phyloP scores from a whole-genome alignment of 2,888 invertebrate species.

The Cryptus armator region DNA sequence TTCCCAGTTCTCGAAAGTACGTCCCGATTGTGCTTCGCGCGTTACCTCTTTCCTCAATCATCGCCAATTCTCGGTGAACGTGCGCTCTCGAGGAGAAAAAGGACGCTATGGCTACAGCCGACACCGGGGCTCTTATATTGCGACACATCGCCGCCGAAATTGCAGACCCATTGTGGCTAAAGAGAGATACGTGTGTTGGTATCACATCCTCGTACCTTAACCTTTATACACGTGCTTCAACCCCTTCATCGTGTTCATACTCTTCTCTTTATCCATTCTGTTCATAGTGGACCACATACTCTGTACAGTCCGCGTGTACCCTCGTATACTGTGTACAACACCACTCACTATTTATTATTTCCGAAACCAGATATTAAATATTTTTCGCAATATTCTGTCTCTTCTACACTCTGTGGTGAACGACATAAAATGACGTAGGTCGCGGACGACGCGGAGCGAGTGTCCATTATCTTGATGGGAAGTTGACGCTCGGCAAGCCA shows the following conservation, averaged over 20 bases:
- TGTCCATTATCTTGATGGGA: constrained; percentile 9
- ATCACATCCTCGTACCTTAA: not conserved
- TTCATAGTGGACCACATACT: not conserved
- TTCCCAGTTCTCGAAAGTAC: constrained; percentile 12
- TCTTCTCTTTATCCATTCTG: not conserved
- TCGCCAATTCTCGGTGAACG: not conserved
- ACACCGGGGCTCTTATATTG: constrained; percentile 24
- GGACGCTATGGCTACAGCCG: constrained; percentile 14
- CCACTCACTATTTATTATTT: constrained; percentile 12
- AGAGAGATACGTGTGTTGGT: constrained; percentile 12
- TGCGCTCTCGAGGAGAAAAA: constrained; percentile 22
- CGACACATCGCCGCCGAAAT: constrained; percentile 51
- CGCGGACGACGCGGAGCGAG: not conserved
- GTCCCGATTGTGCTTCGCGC: constrained; percentile 15
- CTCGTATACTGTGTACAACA: not conserved
- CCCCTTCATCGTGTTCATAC: not conserved
- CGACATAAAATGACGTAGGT: not conserved
- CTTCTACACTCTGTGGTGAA: not conserved
- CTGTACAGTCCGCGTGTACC: not conserved
- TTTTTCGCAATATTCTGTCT: constrained; percentile 41
- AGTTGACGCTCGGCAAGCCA: not conserved
- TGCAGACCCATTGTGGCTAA: constrained; percentile 44
- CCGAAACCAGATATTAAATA: constrained; percentile 46
- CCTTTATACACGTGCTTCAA: not conserved
- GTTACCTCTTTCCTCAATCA: constrained; percentile 7